These are phyloP conservation scores for Odontomyia ornata DNA, from an alignment of 2,888 invertebrate species.

Conservation along the genomic window DNA sequence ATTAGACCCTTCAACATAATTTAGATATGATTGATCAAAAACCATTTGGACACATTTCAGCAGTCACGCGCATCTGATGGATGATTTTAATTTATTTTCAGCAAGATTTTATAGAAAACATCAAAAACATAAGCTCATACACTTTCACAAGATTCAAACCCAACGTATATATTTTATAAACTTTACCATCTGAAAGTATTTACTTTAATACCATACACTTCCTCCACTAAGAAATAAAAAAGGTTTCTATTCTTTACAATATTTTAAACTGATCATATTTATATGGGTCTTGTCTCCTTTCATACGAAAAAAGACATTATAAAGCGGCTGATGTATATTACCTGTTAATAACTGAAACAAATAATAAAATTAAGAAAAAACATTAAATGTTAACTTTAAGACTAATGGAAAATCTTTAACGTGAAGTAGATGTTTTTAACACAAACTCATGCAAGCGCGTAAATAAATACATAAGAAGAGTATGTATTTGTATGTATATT, in stretches of 20 bases:
- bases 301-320: not conserved
- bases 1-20: too few species aligned
- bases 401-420: slow-evolving; percentile 5
- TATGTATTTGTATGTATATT: not conserved
- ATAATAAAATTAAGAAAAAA: slow-evolving; percentile 11
- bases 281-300: slow-evolving; percentile 23
- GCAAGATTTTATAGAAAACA: too few species aligned
- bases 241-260: slow-evolving; percentile 17
- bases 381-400: slow-evolving; percentile 34
- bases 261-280: not conserved
- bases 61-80: too few species aligned
- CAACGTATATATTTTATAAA: too few species aligned
- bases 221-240: not conserved
- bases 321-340: slow-evolving; percentile 40
- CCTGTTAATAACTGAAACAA: slow-evolving; percentile 8
- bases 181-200: too few species aligned
- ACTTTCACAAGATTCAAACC: too few species aligned
- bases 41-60: too few species aligned
- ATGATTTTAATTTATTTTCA: too few species aligned
- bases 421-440: slow-evolving; percentile 27
- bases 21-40: too few species aligned
- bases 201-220: too few species aligned
- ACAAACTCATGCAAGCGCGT: slow-evolving; percentile 1
- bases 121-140: too few species aligned
- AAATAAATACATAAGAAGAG: too few species aligned